Evolutionary conservation across 23 tunicate genomes (phyloP).

Genomic region (Phallusia fumigata): DNA sequence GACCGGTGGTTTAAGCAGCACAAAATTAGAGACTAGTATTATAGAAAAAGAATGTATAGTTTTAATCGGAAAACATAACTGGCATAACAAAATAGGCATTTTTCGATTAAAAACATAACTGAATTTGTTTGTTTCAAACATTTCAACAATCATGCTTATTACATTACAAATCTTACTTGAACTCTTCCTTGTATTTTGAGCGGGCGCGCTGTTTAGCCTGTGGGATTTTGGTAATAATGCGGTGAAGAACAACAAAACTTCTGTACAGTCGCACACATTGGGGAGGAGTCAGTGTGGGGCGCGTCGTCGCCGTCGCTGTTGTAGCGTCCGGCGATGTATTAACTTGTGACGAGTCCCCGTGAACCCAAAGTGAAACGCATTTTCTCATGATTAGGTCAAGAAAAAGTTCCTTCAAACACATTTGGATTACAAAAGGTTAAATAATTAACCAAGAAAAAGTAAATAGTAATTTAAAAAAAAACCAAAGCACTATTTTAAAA

Average conservation of each 20-base stretch:
- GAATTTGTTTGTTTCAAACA: too few species aligned
- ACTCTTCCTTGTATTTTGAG: constrained; percentile 56
- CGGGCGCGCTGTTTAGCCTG: constrained; percentile 13
- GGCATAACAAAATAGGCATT: too few species aligned
- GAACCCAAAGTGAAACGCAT: constrained; percentile 26
- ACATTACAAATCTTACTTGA: constrained; percentile 60
- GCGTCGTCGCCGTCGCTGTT: not conserved
- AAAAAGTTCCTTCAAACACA: not conserved
- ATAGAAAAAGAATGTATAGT: too few species aligned
- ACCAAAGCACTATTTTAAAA: too few species aligned
- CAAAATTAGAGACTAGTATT: too few species aligned
- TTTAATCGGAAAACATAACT: too few species aligned
- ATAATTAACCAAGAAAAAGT: too few species aligned
- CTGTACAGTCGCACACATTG: constrained; percentile 32
- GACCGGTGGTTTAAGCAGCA: too few species aligned
- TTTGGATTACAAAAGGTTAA: too few species aligned
- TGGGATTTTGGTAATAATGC: constrained; percentile 27
- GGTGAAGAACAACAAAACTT: constrained; percentile 43
- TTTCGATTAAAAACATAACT: too few species aligned
- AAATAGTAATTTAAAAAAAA: too few species aligned
- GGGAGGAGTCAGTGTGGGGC: constrained; percentile 28
- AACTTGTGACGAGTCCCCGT: not conserved
- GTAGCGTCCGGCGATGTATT: not conserved
- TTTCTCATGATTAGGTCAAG: not conserved
- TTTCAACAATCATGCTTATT: too few species aligned